Conservation (phyloP, 2,888 invertebrate species). For the Nomada goodeniana region DNA sequence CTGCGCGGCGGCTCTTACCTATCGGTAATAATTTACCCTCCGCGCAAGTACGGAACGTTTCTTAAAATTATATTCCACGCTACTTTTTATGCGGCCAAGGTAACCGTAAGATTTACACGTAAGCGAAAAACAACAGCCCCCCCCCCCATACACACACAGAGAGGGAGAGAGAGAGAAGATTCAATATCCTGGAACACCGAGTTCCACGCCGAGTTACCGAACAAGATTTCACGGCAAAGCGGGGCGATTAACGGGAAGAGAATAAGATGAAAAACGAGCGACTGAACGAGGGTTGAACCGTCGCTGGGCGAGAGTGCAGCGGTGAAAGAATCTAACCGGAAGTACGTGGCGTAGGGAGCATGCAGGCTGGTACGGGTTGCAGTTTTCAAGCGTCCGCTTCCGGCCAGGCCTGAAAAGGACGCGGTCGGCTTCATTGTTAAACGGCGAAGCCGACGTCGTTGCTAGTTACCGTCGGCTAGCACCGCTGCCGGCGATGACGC, state of each 20-base stretch:
- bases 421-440: slow-evolving; percentile 80
- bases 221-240: slow-evolving; percentile 27
- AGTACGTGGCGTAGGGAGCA: slow-evolving; percentile 64
- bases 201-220: slow-evolving; percentile 1
- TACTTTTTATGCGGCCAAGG: no score
- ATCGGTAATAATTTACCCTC: no score
- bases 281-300: slow-evolving; percentile 44
- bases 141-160: not conserved
- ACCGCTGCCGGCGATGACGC: slow-evolving; percentile 77
- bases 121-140: not conserved
- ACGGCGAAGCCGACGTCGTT: slow-evolving; percentile 73
- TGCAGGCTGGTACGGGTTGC: slow-evolving; percentile 71
- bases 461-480: slow-evolving; percentile 61
- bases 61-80: no score
- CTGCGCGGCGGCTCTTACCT: no score
- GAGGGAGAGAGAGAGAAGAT: not conserved
- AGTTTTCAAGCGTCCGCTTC: slow-evolving; percentile 80
- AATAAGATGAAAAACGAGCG: slow-evolving; percentile 53
- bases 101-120: no score
- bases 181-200: not conserved
- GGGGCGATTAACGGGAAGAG: slow-evolving; percentile 25
- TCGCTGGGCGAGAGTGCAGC: slow-evolving; percentile 51
- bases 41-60: no score
- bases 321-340: slow-evolving; percentile 78
- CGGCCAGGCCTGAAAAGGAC: slow-evolving; percentile 78